These are phyloP conservation scores for Syrphus vitripennis DNA, from an alignment of 2,888 invertebrate species.

Conservation along the genomic window DNA sequence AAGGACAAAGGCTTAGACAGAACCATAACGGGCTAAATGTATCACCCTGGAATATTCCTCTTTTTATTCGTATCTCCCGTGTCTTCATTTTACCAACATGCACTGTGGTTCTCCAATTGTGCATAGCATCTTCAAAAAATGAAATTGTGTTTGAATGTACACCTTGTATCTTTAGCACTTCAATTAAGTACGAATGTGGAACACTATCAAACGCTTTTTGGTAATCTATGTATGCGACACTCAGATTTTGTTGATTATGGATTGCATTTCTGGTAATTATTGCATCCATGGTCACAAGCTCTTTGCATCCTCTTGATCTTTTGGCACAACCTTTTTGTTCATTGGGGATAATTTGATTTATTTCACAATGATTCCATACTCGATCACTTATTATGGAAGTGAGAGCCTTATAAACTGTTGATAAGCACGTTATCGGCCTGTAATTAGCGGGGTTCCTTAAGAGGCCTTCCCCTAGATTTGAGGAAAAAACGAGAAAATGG, in stretches of 20 bases:
- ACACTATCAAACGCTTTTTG: conserved; percentile 52
- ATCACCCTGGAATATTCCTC: conserved; percentile 1
- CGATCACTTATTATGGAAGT: neutral
- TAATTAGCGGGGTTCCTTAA: too few relatives aligned
- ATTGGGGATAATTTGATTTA: neutral
- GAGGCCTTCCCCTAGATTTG: too few relatives aligned
- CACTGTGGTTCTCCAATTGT: neutral
- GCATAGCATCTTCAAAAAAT: neutral
- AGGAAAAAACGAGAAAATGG: too few relatives aligned
- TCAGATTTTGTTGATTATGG: conserved; percentile 18
- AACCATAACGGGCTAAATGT: neutral
- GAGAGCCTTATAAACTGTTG: conserved; percentile 28
- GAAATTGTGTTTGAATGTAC: conserved; percentile 10
- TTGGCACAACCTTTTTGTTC: conserved; percentile 4
- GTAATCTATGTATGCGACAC: conserved; percentile 35
- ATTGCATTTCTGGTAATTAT: conserved; percentile 11
- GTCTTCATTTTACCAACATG: neutral
- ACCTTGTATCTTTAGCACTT: conserved; percentile 40
- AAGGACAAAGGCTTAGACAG: neutral
- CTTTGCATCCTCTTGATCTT: conserved; percentile 31
- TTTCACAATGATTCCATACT: conserved; percentile 8
- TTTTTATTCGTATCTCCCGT: neutral
- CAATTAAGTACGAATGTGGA: conserved; percentile 40
- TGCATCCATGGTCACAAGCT: conserved; percentile 18
- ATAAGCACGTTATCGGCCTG: conserved; percentile 40